These are phyloP conservation scores for Cervus canadensis DNA, from an alignment of 2,113 vertebrate species.

Conservation along the genomic window DNA sequence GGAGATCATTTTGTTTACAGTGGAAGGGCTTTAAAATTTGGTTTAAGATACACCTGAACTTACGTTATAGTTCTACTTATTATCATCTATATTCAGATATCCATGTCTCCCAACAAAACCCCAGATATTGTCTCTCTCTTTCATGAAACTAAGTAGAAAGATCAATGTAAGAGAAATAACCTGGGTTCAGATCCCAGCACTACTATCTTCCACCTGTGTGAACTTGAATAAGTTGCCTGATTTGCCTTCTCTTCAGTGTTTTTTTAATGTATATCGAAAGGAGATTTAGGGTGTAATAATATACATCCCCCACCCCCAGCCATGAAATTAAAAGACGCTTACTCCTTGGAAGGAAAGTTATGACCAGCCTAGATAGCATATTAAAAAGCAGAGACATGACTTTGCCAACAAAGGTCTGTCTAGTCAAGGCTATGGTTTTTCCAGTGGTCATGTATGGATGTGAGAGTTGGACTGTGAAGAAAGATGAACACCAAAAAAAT, in stretches of 20 bases:
- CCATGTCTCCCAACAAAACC: not conserved
- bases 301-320: not conserved
- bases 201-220: not conserved
- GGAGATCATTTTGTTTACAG: not conserved
- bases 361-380: no score
- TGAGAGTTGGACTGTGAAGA: no score
- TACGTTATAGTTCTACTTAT: not conserved
- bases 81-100: not conserved
- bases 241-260: not conserved
- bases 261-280: not conserved
- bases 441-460: no score
- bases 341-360: no score
- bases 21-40: not conserved
- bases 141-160: not conserved
- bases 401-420: no score
- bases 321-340: no score
- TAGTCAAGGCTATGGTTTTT: no score
- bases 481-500: no score
- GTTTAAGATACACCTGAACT: not conserved
- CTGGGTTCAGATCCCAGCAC: not conserved
- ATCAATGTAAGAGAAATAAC: not conserved
- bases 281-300: not conserved
- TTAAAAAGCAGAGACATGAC: no score
- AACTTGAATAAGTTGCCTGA: not conserved
- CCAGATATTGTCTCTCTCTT: not conserved